Evolutionary conservation across 92 coral and sea anemone genomes (phyloP), one percentile per base, ranked within the genome.

Genomic region (Hydrozoanthus gracilis): DNA sequence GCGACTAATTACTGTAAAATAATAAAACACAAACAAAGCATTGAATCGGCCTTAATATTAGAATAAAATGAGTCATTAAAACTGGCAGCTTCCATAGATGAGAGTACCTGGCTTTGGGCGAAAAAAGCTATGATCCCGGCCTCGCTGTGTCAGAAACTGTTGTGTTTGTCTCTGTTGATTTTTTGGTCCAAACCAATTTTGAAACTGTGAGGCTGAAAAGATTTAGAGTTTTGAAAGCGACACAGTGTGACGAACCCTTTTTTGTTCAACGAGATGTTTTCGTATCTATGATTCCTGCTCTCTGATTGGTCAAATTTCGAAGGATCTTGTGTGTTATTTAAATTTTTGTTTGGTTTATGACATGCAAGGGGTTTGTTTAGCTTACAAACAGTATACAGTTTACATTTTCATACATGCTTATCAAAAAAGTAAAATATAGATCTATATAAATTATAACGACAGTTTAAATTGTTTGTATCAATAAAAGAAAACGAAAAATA

Each of bases 281-380:
- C 45, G 44, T 50, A 76, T 54, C 4, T 13, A 18, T 67, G 18
- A 27, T 48, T 35, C 18, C 55, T 14, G 6, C 7, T 13, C 66
- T 27, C 82, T 52, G 66, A 76, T 76, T 76, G 82, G 82, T 20
- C 46, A 54, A 68, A 48, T 35, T 5, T 5, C 27, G 46, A 7
- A 10, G 14, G 0, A 76, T 54, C 9, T 4, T 20, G 55, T 20
- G 4, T 13, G 6, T 13, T 76, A 7, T 54, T 76, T 8, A 51
- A 61, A 51, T 51, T 76, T 76, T 44, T 51, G 60, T 11, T 51
- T 76, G 58, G 79, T 51, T 51, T 74, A 35, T 76, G 64, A 12
- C n/a, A 11, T 52, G 66, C 48, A 49, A 51, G 65, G 47, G 79
- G 39, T 27, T 27, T 27, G 39, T 27, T 17, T 52, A 8, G 4